These are phyloP conservation scores for Gopherus flavomarginatus DNA, from an alignment of 2,113 vertebrate species.

Conservation along the genomic window DNA sequence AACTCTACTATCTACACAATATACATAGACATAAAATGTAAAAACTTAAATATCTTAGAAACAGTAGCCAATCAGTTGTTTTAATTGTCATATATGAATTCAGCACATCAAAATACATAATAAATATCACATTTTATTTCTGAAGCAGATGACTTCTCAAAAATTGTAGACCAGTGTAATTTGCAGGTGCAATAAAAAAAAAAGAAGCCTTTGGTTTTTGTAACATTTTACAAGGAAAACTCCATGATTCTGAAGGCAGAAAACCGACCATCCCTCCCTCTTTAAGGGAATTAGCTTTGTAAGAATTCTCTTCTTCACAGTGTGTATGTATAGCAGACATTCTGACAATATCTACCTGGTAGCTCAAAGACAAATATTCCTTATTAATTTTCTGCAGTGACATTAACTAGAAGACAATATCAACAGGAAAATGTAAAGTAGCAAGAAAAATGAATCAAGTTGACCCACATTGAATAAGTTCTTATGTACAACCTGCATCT, in stretches of 20 bases:
- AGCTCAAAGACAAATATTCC: not conserved
- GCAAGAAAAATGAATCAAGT: not conserved
- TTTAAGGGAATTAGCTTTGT: accelerated
- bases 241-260: accelerated
- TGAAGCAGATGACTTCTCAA: too few relatives aligned
- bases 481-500: not conserved
- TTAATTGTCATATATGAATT: too few relatives aligned
- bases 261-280: accelerated
- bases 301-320: not conserved
- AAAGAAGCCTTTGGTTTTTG: accelerated
- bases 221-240: accelerated
- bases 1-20: too few relatives aligned
- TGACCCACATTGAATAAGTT: not conserved
- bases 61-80: too few relatives aligned
- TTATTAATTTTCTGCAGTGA: not conserved
- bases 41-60: too few relatives aligned
- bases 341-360: not conserved
- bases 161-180: too few relatives aligned
- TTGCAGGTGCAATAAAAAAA: not conserved
- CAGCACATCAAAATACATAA: too few relatives aligned
- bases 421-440: not conserved
- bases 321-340: accelerated
- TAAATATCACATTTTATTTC: too few relatives aligned
- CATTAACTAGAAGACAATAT: not conserved
- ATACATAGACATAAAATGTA: too few relatives aligned